These are phyloP conservation scores for Peribatodes rhomboidaria DNA, from an alignment of 2,888 invertebrate species.

Conservation along the genomic window DNA sequence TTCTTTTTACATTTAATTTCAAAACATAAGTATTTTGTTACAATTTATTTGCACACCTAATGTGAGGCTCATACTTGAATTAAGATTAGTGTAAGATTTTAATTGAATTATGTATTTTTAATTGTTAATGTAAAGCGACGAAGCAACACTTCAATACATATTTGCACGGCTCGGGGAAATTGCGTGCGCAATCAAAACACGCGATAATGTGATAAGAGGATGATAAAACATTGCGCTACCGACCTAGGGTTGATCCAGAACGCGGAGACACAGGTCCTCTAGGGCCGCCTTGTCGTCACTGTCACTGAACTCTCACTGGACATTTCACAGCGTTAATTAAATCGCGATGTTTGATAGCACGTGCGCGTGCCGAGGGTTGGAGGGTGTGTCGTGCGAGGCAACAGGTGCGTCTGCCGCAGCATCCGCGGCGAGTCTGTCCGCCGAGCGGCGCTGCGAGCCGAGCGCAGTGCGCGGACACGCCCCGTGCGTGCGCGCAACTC, in stretches of 20 bases:
- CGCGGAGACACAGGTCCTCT: slow-evolving; percentile 61
- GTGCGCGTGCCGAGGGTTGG: slow-evolving; percentile 51
- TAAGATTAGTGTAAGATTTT: no score
- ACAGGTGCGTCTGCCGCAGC: slow-evolving; percentile 81
- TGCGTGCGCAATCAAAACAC: slow-evolving; percentile 70
- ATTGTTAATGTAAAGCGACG: slow-evolving; percentile 10
- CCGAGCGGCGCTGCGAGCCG: slow-evolving; percentile 50
- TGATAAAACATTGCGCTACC: slow-evolving; percentile 70
- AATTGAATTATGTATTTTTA: no score
- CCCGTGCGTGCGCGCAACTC: slow-evolving; percentile 76
- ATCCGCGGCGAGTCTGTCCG: slow-evolving; percentile 76
- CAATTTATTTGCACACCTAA: no score
- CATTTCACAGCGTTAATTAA: slow-evolving; percentile 64
- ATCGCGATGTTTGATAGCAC: slow-evolving; percentile 53
- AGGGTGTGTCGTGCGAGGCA: slow-evolving; percentile 49
- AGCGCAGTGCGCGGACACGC: slow-evolving; percentile 60
- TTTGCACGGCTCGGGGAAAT: slow-evolving; percentile 68
- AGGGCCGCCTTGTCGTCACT: slow-evolving; percentile 62
- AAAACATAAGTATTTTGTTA: no score
- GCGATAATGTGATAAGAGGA: slow-evolving; percentile 68
- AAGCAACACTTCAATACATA: slow-evolving; percentile 30
- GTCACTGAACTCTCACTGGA: slow-evolving; percentile 74
- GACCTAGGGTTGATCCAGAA: slow-evolving; percentile 76
- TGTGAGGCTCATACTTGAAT: no score
- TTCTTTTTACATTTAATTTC: no score